A percentile compares a stretch with the other conserved stretches of the same genome.
Conservation (phyloP, 2,888 invertebrate genomes). For the Chirona hameri region DNA sequence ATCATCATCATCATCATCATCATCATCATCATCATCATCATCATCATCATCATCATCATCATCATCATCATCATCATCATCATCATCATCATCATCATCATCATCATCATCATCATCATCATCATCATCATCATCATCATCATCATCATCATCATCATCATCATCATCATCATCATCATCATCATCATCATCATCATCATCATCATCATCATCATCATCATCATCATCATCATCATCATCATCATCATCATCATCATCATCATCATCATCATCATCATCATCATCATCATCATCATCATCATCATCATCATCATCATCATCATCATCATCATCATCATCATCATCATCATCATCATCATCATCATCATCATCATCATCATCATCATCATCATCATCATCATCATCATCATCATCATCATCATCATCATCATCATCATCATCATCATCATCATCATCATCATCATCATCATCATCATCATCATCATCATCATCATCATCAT, state of each 20-base stretch:
- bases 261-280: too few species aligned
- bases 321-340: slow-evolving; percentile 22
- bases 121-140: slow-evolving; percentile 22
- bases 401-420: slow-evolving; percentile 22
- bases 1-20: background rate
- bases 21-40: too few species aligned
- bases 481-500: slow-evolving; percentile 22
- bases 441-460: slow-evolving; percentile 22
- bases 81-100: slow-evolving; percentile 22
- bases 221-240: too few species aligned
- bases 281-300: slow-evolving; percentile 22
- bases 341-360: slow-evolving; percentile 22
- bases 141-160: too few species aligned
- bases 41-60: slow-evolving; percentile 22
- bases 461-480: slow-evolving; percentile 22
- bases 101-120: too few species aligned
- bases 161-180: slow-evolving; percentile 22
- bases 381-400: slow-evolving; percentile 22
- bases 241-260: slow-evolving; percentile 22
- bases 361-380: slow-evolving; percentile 22
- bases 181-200: slow-evolving; percentile 22
- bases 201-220: slow-evolving; percentile 22
- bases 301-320: slow-evolving; percentile 22
- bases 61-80: slow-evolving; percentile 22
- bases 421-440: slow-evolving; percentile 22